phyloP scores from a whole-genome alignment of 2,797 vertebrate species.

The Benthosema pterotum region DNA sequence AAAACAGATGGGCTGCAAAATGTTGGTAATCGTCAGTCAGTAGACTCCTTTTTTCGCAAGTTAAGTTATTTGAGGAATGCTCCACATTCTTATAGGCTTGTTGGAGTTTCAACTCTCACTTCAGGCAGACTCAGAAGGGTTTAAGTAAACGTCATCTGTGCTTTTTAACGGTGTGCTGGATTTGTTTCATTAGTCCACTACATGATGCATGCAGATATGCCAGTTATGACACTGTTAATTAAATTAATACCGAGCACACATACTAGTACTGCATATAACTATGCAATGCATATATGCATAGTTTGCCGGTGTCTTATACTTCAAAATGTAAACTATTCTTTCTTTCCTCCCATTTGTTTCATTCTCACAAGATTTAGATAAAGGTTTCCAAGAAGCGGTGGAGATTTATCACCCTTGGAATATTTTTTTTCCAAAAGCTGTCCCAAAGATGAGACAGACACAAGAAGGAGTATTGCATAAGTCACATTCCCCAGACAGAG shows the following conservation, averaged over 20 bases:
- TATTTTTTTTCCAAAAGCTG: slow-evolving; percentile 32
- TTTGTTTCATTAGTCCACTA: neutral
- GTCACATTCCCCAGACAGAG: slow-evolving; percentile 41
- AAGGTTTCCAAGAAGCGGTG: slow-evolving; percentile 29
- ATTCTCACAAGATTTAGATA: slow-evolving; percentile 11
- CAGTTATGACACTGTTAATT: neutral
- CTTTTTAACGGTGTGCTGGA: too few species aligned
- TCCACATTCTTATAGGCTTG: neutral
- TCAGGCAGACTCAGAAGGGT: too few species aligned
- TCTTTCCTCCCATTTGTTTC: slow-evolving; percentile 7
- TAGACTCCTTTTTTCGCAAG: too few species aligned
- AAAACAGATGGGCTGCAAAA: neutral
- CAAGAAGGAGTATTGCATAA: slow-evolving; percentile 35
- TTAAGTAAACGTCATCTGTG: too few species aligned
- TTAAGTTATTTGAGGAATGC: too few species aligned
- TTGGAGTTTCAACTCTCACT: neutral
- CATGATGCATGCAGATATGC: neutral
- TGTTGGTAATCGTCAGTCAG: too few species aligned
- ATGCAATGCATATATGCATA: too few species aligned
- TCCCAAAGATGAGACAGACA: slow-evolving; percentile 12
- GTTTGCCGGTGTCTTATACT: too few species aligned
- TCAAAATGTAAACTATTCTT: too few species aligned
- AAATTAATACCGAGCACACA: neutral
- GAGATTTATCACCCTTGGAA: slow-evolving; percentile 21
- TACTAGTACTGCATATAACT: too few species aligned